Conservation (phyloP, 2,113 vertebrate genomes). For the Zapornia atra region DNA sequence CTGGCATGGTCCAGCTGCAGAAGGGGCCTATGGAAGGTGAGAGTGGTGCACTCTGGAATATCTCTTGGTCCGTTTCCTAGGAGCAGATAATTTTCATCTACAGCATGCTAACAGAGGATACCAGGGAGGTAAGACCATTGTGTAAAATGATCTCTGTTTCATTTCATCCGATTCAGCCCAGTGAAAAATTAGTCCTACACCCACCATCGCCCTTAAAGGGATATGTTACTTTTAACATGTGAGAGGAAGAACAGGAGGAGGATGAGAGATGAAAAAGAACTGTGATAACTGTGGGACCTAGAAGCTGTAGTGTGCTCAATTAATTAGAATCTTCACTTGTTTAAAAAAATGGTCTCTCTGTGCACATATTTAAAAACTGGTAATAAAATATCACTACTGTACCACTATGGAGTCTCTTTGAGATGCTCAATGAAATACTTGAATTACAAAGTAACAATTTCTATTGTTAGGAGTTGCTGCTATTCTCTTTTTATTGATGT, state of each 20-base stretch:
- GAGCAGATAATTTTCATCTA: neutral
- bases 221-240: conserved; percentile 6
- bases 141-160: neutral
- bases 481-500: conserved; percentile 73
- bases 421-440: conserved; percentile 54
- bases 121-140: neutral
- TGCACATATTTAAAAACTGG: conserved; percentile 45
- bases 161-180: neutral
- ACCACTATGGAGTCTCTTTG: conserved; percentile 40
- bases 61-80: neutral
- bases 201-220: conserved; percentile 43
- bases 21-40: neutral
- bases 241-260: conserved; percentile 14
- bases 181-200: conserved; percentile 43
- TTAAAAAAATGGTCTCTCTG: conserved; percentile 60
- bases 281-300: conserved; percentile 49
- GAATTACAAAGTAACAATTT: conserved; percentile 67
- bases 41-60: neutral
- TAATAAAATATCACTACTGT: conserved; percentile 39
- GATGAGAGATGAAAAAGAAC: conserved; percentile 51
- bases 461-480: conserved; percentile 69
- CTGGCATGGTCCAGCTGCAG: neutral
- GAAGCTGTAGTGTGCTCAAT: conserved; percentile 59
- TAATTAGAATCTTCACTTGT: conserved; percentile 71
- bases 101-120: neutral